Percentiles rank a stretch among this genome's conserved stretches.
These are phyloP conservation scores for Ptychobarbus kaznakovi DNA, from an alignment of 2,797 vertebrate species.

Conservation along the genomic window DNA sequence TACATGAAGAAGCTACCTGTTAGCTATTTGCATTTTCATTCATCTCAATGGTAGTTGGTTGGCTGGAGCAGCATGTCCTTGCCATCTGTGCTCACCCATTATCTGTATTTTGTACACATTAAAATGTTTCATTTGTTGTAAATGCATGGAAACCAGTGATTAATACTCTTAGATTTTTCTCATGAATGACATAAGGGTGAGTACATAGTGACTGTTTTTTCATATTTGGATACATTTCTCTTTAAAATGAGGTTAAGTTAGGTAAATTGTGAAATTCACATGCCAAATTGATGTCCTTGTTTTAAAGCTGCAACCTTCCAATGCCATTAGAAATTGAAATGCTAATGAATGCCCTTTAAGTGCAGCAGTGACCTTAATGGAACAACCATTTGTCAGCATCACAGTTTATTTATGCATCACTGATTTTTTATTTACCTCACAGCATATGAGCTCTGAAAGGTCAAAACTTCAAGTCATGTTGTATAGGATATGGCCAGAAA, in stretches of 20 bases:
- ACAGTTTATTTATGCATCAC: neutral
- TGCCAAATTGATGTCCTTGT: neutral
- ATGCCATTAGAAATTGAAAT: constrained; percentile 27
- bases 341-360: constrained; percentile 55
- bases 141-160: constrained; percentile 2
- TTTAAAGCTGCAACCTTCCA: constrained; percentile 16
- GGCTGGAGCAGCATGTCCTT: neutral
- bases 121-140: neutral
- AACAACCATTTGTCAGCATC: constrained; percentile 11
- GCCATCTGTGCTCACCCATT: neutral
- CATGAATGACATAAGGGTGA: neutral
- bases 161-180: neutral
- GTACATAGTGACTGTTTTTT: neutral
- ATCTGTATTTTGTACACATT: constrained; percentile 4
- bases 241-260: neutral
- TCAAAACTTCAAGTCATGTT: constrained; percentile 54
- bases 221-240: neutral
- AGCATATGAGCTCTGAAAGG: constrained; percentile 57
- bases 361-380: constrained; percentile 10
- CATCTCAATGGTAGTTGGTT: neutral
- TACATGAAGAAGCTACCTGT: neutral
- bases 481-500: constrained; percentile 3
- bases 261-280: neutral
- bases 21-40: neutral
- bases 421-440: constrained; percentile 12